Evolutionary conservation across 2,113 vertebrate species (phyloP), one percentile per base, ranked within the genome.

Genomic region (Brachyhypopomus gauderio): DNA sequence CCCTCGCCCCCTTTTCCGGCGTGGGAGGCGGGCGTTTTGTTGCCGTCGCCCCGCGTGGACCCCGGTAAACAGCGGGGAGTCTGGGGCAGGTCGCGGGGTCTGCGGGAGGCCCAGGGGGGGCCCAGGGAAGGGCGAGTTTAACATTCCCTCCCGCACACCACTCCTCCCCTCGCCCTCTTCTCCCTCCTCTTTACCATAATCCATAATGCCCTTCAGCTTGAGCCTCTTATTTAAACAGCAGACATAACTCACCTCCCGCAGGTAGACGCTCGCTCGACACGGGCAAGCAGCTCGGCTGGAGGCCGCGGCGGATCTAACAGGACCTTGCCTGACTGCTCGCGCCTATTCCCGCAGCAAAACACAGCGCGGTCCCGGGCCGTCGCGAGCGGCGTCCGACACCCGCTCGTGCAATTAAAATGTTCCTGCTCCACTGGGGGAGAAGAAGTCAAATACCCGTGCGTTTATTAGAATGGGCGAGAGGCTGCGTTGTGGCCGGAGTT

Each of bases 201-300:
- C 81, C 70, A 78, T 48, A 67, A 78, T 30, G 70, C 11, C 60
- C 72, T 83, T 83, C 76, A 83, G 62, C 76, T 48, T 34, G 64
- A 78, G 70, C n/a, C 75, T 72, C 25, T 41, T 30, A 34, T 82
- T 63, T 48, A 20, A 62, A 38, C 74, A 79, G 38, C 45, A 30
- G 81, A 83, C 41, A 71, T 71, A 82, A 22, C 36, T 34, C 56
- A 63, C 56, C 73, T 82, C 80, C 75, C 36, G 45, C 60, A 27
- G 20, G 45, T 60, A 55, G 41, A 63, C 7, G 22, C n/a, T 25
- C 8, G 59, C 22, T 48, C 67, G n/a, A 67, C 77, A 72, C 27
- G 16, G 77, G 27, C 48, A 79, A 79, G 36, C 23, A 59, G 64
- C 64, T 25, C 19, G 69, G 69, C 30, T 62, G 36, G 6, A 27